Conservation (phyloP, 1,140 invertebrate genomes). For the Eumaeus atala region DNA sequence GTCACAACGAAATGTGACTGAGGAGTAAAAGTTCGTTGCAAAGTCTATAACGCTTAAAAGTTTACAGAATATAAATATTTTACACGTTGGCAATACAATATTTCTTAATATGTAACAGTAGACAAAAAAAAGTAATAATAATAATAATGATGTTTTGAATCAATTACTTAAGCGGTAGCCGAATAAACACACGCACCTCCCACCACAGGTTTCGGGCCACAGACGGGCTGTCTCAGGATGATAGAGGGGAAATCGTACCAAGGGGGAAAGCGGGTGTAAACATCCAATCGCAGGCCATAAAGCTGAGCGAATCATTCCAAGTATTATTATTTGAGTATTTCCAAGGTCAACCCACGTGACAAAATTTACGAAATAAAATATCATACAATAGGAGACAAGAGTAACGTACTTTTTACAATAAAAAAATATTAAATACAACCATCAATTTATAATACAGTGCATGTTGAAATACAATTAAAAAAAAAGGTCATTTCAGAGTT, state of each 20-base stretch:
- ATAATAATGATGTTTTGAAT: neutral
- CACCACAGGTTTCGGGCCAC: neutral
- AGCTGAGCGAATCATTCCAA: neutral
- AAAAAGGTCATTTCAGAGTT: too few relatives aligned
- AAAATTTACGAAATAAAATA: constrained; percentile 10
- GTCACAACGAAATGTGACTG: too few relatives aligned
- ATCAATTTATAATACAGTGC: too few relatives aligned
- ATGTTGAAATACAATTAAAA: too few relatives aligned
- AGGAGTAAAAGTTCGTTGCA: too few relatives aligned
- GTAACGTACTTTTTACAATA: too few relatives aligned
- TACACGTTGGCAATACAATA: neutral
- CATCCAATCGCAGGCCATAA: neutral
- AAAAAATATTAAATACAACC: too few relatives aligned
- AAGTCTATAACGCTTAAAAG: too few relatives aligned
- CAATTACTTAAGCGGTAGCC: constrained; percentile 1
- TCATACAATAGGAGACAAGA: constrained; percentile 8
- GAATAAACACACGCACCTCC: constrained; percentile 8
- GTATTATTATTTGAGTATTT: too few relatives aligned
- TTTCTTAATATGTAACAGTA: constrained; percentile 6
- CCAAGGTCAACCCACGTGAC: constrained; percentile 4
- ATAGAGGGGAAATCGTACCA: neutral
- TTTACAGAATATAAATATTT: too few relatives aligned
- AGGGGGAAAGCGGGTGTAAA: neutral
- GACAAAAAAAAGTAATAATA: constrained; percentile 1
- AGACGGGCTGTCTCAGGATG: neutral